Percentiles rank a stretch among this genome's conserved stretches.
phyloP scores from a whole-genome alignment of 2,888 invertebrate species.

The Eupithecia vulgata region DNA sequence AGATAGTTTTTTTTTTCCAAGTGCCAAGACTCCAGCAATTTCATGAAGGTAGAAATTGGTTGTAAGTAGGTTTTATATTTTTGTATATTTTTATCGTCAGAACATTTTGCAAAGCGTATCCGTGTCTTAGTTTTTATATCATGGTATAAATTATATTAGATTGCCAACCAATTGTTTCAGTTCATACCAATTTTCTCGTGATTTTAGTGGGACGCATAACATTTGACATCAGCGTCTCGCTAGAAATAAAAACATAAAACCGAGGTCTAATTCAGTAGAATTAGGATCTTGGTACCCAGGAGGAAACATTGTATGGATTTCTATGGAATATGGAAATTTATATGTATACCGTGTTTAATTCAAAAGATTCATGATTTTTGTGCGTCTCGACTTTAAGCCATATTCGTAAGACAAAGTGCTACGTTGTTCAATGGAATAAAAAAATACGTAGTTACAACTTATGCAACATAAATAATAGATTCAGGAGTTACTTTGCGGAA shows the following conservation, averaged over 20 bases:
- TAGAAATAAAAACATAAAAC: background rate
- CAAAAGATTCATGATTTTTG: background rate
- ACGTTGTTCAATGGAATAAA: background rate
- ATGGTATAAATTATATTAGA: background rate
- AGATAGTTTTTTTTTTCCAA: background rate
- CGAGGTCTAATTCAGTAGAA: too few species aligned
- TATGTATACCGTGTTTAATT: background rate
- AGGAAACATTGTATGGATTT: background rate
- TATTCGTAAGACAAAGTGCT: background rate
- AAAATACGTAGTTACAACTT: background rate
- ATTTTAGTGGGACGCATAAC: background rate
- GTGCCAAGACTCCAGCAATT: background rate
- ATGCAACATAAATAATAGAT: too few species aligned
- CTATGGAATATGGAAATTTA: background rate
- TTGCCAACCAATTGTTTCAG: background rate
- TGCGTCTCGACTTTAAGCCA: background rate
- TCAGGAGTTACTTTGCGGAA: too few species aligned
- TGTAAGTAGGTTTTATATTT: too few species aligned
- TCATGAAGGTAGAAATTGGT: background rate
- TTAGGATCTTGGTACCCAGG: background rate
- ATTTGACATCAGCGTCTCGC: background rate
- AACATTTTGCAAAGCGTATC: background rate
- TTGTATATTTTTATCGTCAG: background rate
- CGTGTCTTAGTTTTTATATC: background rate
- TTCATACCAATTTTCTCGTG: background rate